Base-by-base conservation (phyloP, 2,113 vertebrate species). In the Malurus elegans region DNA sequence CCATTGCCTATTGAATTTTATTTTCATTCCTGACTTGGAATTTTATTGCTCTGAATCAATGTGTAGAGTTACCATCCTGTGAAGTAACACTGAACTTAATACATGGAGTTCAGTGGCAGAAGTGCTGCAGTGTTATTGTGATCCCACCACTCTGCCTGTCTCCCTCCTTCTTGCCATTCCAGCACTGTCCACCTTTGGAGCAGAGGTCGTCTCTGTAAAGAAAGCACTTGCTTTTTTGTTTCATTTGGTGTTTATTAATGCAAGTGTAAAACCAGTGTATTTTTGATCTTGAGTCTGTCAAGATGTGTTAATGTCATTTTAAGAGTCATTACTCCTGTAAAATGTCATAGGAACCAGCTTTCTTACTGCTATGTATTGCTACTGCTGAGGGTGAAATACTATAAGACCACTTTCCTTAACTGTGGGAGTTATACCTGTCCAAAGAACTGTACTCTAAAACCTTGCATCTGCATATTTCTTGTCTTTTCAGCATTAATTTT, bases 401-500 rank as follows among this genome's bases (percentile, higher is more conserved):
- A 10, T 56, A 25, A n/a, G n/a, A 74, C 20, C 34, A 61, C 44
- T 34, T 86, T 79, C 28, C 23, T 18, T 69, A 54, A 61, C 67
- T 80, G 24, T 54, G 48, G 56, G 67, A 69, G n/a, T 71, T 69
- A 45, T 57, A 45, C 16, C 17, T 21, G 17, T 11, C 88, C 40
- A 51, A 90, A 78, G 58, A 92, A 56, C 7, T 74, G 15, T 80
- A 53, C 78, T 84, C 56, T 89, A 38, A 81, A 61, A 48, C 28
- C 17, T 80, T 74, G 18, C 1, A 15, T 72, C 64, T 76, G 42
- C 28, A 9, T 76, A 12, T 90, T 73, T 90, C 48, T 62, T 93
- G 14, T 21, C 8, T 93, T 92, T 92, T 47, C 64, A 94, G 90
- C 92, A 82, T 94, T 96, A 94, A 92, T 90, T 91, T 90, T 18